Base-by-base conservation (phyloP, 2,113 vertebrate genomes). In the Chascanopsetta lugubris region DNA sequence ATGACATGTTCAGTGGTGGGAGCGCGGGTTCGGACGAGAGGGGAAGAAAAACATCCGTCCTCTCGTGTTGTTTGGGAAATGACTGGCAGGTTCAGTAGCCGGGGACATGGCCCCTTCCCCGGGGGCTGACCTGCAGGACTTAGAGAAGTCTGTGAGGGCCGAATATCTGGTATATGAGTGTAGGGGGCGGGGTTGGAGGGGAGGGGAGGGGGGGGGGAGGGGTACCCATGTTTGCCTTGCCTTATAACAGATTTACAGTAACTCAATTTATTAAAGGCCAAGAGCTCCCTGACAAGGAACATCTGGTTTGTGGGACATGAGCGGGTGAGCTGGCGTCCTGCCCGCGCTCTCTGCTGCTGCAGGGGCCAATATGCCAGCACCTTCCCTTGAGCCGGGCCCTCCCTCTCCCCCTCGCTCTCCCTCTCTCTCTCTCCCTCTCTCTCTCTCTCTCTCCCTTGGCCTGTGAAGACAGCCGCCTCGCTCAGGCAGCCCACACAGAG, bases 161-260 rank as follows among this genome's bases (percentile, higher is more conserved):
- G n/a, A 70, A 47, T 62, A 59, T 64, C 18, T 66, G 26, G 27
- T 60, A 48, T 75, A 53, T 70, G 50, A 68, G 61, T 59, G 55
- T 17, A 46, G 42, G 57, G 40, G 57, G 40, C 24, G 24, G n/a
- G n/a, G n/a, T n/a, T n/a, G n/a, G n/a, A n/a, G n/a, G n/a, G n/a
- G n/a, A n/a, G n/a, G n/a, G n/a, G n/a, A n/a, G n/a, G 42, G 57
- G 40, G 57, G 40, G 20, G 24, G n/a, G n/a, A 12, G 42, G 42
- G 2, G 21, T 27, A 59, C 71, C 76, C 75, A 63, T 85, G 83
- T 91, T 91, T 89, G 79, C 69, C 79, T 77, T 85, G 85, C 67
- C 56, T 84, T 89, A 76, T 88, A 82, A 86, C 78, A 89, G 87
- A 86, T 92, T 91, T 86, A 90, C 87, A 89, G 89, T 89, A 87